These are phyloP conservation scores for Liposcelis brunnea DNA, from an alignment of 2,888 invertebrate species.

Conservation along the genomic window DNA sequence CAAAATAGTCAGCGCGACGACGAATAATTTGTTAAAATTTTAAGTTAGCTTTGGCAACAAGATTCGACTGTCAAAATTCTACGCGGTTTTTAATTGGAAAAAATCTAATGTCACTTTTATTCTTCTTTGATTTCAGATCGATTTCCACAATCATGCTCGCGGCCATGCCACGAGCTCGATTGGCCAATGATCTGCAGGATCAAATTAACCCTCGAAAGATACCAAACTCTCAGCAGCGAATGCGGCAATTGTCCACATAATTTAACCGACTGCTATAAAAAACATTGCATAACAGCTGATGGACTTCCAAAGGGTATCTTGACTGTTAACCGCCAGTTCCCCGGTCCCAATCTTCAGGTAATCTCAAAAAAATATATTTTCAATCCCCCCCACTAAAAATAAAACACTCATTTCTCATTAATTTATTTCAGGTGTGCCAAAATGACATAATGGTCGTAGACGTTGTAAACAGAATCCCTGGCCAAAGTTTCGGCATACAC, in stretches of 20 bases:
- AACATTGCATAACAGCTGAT: constrained; percentile 46
- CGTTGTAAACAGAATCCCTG: constrained; percentile 28
- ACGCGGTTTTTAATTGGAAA: no score
- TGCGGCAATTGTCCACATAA: constrained; percentile 49
- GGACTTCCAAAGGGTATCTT: constrained; percentile 44
- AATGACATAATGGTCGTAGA: constrained; percentile 35
- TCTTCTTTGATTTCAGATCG: constrained; percentile 40
- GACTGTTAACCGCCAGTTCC: constrained; percentile 48
- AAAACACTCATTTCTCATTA: no score
- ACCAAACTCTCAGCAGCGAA: constrained; percentile 47
- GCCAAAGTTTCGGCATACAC: constrained; percentile 30
- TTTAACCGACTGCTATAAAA: constrained; percentile 37
- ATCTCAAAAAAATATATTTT: no score
- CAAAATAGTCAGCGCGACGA: no score
- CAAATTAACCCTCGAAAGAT: constrained; percentile 54
- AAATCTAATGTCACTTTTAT: no score
- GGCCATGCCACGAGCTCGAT: constrained; percentile 56
- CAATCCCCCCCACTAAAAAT: no score
- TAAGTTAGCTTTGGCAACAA: no score
- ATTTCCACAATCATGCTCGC: constrained; percentile 53
- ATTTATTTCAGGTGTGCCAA: constrained; percentile 36
- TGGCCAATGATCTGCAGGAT: constrained; percentile 68
- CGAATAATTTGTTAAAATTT: no score
- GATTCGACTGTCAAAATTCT: no score
- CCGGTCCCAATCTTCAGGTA: constrained; percentile 46